A percentile compares a stretch with the other conserved stretches of the same genome.
phyloP scores from a whole-genome alignment of 2,113 vertebrate species.

The Neotragus pygmaeus region DNA sequence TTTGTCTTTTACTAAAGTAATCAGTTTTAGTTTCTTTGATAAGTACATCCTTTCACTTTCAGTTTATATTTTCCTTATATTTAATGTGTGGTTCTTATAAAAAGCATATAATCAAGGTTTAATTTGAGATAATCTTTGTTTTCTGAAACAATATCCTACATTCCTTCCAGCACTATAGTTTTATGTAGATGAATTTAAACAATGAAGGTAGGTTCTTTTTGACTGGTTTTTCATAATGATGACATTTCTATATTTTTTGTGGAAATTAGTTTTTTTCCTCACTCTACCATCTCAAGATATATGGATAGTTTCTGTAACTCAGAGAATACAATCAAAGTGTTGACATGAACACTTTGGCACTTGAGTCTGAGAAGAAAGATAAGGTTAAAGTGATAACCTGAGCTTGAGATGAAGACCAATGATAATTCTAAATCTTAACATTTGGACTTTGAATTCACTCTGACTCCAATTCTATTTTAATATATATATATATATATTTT shows the following conservation, averaged over 20 bases:
- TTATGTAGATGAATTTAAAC: background rate
- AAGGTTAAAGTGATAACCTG: background rate
- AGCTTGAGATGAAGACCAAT: background rate
- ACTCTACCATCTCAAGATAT: background rate
- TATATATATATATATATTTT: background rate
- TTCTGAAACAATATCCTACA: background rate
- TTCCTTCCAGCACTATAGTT: background rate
- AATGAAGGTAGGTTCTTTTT: background rate
- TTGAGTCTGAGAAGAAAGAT: background rate
- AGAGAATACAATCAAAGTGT: background rate
- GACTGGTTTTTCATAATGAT: background rate
- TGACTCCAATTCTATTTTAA: background rate
- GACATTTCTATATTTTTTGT: background rate
- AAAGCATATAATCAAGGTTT: background rate
- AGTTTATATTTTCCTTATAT: background rate
- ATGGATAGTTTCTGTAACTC: background rate
- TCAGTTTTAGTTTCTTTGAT: background rate
- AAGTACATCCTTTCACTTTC: background rate
- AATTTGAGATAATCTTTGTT: background rate
- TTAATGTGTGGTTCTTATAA: background rate
- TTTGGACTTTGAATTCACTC: background rate
- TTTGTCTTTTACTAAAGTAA: background rate
- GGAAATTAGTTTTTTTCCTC: background rate
- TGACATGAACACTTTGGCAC: background rate
- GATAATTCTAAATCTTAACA: background rate